A percentile compares a stretch with the other conserved stretches of the same genome.
Evolutionary conservation across 2,113 vertebrate species (phyloP).

Genomic region (Halichoerus grypus): DNA sequence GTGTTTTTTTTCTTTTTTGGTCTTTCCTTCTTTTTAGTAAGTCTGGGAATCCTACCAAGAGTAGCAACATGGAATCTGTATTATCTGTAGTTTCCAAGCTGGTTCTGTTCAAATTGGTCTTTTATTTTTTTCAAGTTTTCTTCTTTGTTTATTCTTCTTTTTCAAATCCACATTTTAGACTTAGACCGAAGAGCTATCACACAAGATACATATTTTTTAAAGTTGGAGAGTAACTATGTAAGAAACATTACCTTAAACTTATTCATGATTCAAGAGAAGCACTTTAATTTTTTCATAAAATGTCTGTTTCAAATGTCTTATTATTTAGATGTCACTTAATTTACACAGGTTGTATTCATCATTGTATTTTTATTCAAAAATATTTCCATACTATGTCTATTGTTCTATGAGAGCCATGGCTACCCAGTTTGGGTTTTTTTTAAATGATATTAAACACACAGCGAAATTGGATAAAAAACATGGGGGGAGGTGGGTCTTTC

Average conservation of each 20-base stretch:
- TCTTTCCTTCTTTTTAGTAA: neutral
- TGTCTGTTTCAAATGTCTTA: neutral
- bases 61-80: neutral
- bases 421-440: conserved; percentile 28
- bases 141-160: neutral
- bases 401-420: neutral
- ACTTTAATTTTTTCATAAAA: conserved; percentile 38
- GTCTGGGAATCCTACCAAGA: neutral
- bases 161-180: conserved; percentile 45
- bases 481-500: neutral
- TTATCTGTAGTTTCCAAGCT: neutral
- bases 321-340: neutral
- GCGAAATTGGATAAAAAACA: conserved; percentile 58
- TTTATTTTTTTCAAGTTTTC: neutral
- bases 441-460: conserved; percentile 63
- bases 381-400: conserved; percentile 36
- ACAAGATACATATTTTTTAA: neutral
- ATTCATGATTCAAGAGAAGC: neutral
- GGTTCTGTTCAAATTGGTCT: neutral
- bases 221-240: neutral
- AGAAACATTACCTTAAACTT: neutral
- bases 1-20: neutral
- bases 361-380: conserved; percentile 33
- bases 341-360: neutral
- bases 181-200: neutral